Conservation (phyloP, 2,888 invertebrate species). For the Trissolcus brochymenae region DNA sequence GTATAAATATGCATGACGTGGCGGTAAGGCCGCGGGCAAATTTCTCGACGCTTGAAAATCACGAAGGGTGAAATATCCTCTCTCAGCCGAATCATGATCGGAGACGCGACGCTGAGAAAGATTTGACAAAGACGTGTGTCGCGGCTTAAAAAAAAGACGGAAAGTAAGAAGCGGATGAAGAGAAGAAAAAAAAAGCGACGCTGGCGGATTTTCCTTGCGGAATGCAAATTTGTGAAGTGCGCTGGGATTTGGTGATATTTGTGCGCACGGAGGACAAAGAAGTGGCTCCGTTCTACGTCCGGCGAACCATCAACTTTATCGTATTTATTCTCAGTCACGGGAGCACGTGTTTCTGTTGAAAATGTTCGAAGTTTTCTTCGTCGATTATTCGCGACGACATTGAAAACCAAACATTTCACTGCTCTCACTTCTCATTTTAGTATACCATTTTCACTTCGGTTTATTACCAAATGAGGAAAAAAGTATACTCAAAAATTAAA, state of each 20-base stretch:
- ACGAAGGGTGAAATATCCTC: slow-evolving; percentile 58
- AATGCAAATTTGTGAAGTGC: slow-evolving; percentile 58
- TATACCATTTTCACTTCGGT: too few relatives aligned
- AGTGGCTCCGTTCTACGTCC: slow-evolving; percentile 40
- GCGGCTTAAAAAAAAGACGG: slow-evolving; percentile 11
- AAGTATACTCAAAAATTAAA: too few relatives aligned
- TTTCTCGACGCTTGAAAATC: slow-evolving; percentile 52
- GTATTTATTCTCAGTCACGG: slow-evolving; percentile 69
- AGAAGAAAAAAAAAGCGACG: slow-evolving; percentile 12
- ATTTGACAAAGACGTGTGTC: slow-evolving; percentile 40
- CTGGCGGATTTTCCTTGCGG: slow-evolving; percentile 48
- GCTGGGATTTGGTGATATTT: slow-evolving; percentile 51
- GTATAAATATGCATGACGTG: slow-evolving; percentile 57
- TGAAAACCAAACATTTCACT: slow-evolving; percentile 38
- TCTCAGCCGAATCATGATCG: slow-evolving; percentile 49
- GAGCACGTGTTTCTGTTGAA: slow-evolving; percentile 54
- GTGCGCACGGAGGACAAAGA: slow-evolving; percentile 47
- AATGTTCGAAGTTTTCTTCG: slow-evolving; percentile 42
- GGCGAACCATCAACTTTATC: slow-evolving; percentile 57
- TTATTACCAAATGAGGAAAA: too few relatives aligned
- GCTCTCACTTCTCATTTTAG: background rate
- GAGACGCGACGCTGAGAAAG: slow-evolving; percentile 23
- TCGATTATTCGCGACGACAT: slow-evolving; percentile 49
- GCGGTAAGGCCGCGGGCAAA: slow-evolving; percentile 41
- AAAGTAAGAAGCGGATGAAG: slow-evolving; percentile 10